These are phyloP conservation scores for Lasius platythorax DNA, from an alignment of 2,888 invertebrate genomes.

Conservation along the genomic window DNA sequence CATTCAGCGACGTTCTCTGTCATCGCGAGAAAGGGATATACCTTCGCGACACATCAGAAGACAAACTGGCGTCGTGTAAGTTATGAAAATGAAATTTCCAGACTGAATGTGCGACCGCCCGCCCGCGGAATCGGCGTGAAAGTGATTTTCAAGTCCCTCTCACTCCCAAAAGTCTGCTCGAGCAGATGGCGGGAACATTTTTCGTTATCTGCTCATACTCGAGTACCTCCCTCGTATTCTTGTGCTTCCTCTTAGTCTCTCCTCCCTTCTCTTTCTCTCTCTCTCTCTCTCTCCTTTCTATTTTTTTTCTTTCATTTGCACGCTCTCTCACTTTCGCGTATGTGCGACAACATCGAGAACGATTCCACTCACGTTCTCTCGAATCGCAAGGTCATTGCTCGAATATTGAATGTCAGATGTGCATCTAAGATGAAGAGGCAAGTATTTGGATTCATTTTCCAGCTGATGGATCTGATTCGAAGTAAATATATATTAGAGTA, in stretches of 20 bases:
- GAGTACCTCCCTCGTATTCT: constrained; percentile 28
- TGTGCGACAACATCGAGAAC: constrained; percentile 30
- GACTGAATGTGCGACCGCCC: constrained; percentile 32
- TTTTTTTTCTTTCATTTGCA: constrained; percentile 27
- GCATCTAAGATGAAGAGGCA: constrained; percentile 55
- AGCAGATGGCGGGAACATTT: constrained; percentile 68
- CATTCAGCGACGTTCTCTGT: neutral
- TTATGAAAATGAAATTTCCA: constrained; percentile 76
- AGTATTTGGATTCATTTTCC: constrained; percentile 26
- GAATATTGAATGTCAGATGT: constrained; percentile 61
- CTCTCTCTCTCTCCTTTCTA: neutral
- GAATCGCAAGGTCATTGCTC: constrained; percentile 58
- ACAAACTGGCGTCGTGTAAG: constrained; percentile 64
- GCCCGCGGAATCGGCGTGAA: constrained; percentile 44
- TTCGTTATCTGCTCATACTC: constrained; percentile 60
- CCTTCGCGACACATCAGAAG: constrained; percentile 32
- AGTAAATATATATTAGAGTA: neutral
- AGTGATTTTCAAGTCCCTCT: constrained; percentile 58
- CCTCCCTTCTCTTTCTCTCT: neutral
- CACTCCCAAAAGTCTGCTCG: constrained; percentile 49
- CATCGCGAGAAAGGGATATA: constrained; percentile 29
- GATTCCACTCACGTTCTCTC: constrained; percentile 58
- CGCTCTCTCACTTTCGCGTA: constrained; percentile 14
- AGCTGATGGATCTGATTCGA: neutral
- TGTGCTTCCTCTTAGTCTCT: constrained; percentile 6